Evolutionary conservation across 30 jellyfish, hydroid and myxozoan species (phyloP).

Genomic region (Catostylus mosaicus): DNA sequence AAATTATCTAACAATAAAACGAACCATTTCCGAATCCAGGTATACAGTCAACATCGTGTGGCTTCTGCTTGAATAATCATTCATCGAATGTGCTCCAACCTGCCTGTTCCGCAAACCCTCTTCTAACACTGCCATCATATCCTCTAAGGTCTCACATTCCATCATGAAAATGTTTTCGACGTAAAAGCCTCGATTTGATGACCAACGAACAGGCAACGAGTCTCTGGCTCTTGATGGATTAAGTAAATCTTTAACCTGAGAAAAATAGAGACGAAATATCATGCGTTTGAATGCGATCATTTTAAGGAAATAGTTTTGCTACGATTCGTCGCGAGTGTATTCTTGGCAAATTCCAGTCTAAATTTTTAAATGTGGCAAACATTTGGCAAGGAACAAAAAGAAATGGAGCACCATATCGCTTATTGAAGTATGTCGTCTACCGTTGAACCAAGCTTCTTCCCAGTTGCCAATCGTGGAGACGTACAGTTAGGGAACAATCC

Average conservation of each 20-base stretch:
- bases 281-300: too few species aligned
- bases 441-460: too few species aligned
- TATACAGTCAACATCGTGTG: conserved; percentile 91
- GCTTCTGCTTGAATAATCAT: conserved; percentile 97
- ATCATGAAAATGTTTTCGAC: conserved; percentile 87
- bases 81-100: conserved; percentile 92
- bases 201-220: conserved; percentile 97
- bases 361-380: too few species aligned
- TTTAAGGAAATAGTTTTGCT: too few species aligned
- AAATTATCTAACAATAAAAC: not conserved
- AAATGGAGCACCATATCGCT: too few species aligned
- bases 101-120: conserved; percentile 90
- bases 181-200: conserved; percentile 80
- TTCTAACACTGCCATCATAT: conserved; percentile 71
- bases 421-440: too few species aligned
- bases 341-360: too few species aligned
- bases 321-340: too few species aligned
- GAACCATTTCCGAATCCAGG: conserved; percentile 83
- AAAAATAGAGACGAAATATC: not conserved
- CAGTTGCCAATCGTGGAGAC: too few species aligned
- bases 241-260: conserved; percentile 89
- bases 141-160: conserved; percentile 87
- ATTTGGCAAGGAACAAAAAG: too few species aligned
- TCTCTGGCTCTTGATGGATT: conserved; percentile 92
- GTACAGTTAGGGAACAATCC: too few species aligned